Conservation (phyloP, 2,113 vertebrate species). For the Trematomus loennbergii region DNA sequence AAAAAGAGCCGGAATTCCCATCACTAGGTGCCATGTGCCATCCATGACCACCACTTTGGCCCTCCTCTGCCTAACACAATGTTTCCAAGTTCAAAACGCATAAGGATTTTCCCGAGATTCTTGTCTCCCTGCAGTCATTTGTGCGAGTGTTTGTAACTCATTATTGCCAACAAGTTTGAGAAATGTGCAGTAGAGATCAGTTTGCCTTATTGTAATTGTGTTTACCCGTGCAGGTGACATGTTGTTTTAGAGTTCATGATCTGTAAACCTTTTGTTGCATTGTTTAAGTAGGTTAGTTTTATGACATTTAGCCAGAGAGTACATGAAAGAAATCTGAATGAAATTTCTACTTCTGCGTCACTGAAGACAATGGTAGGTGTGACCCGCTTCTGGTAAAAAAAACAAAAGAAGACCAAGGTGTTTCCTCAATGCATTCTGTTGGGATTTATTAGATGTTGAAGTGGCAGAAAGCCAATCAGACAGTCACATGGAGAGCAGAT, state of each 20-base stretch:
- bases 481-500: too few relatives aligned
- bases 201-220: not conserved
- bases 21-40: too few relatives aligned
- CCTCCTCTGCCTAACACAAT: not conserved
- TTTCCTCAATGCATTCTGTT: not conserved
- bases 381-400: not conserved
- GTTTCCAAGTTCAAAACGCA: not conserved
- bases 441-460: not conserved
- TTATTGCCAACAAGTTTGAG: not conserved
- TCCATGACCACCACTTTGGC: not conserved
- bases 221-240: not conserved
- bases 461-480: not conserved
- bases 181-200: not conserved
- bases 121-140: not conserved
- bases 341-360: not conserved
- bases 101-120: not conserved
- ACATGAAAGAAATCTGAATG: not conserved
- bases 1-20: too few relatives aligned
- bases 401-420: too few relatives aligned
- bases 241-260: not conserved
- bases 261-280: not conserved
- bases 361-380: not conserved
- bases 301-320: not conserved
- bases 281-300: not conserved
- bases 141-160: too few relatives aligned